Conservation (phyloP, 2,888 invertebrate species). For the Drosophila quinaria region DNA sequence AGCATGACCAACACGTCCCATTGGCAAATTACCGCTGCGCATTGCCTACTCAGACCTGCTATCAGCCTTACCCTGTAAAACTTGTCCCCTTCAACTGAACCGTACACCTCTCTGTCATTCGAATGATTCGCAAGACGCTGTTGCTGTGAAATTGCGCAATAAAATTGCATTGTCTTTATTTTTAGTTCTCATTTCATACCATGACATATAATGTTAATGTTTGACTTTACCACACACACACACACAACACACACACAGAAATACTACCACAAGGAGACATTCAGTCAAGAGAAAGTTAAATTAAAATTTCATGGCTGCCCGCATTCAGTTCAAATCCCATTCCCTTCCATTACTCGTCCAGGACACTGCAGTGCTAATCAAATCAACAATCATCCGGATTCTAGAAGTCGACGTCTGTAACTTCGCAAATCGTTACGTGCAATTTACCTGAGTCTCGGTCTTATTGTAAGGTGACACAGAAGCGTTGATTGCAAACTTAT, state of each 20-base stretch:
- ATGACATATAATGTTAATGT: constrained; percentile 60
- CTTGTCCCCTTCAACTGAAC: neutral
- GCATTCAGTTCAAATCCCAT: constrained; percentile 21
- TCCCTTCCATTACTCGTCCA: neutral
- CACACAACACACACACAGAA: constrained; percentile 17
- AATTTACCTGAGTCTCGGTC: constrained; percentile 15
- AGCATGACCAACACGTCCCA: constrained; percentile 38
- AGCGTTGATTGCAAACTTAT: constrained; percentile 11
- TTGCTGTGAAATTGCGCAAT: constrained; percentile 69
- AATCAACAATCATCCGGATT: constrained; percentile 47
- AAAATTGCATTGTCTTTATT: constrained; percentile 75
- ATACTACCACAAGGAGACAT: constrained; percentile 3
- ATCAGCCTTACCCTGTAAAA: constrained; percentile 16
- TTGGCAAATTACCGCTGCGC: constrained; percentile 52
- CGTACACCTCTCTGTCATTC: neutral
- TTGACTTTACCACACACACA: constrained; percentile 37
- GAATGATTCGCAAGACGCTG: constrained; percentile 46
- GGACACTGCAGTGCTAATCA: constrained; percentile 50
- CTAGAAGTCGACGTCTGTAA: constrained; percentile 10
- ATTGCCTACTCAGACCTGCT: constrained; percentile 41
- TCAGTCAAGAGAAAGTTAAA: constrained; percentile 57
- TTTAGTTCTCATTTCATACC: constrained; percentile 67
- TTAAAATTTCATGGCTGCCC: constrained; percentile 69
- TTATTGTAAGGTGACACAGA: constrained; percentile 3
- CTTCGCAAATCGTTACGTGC: constrained; percentile 40